Evolutionary conservation across 2,797 vertebrate genomes (phyloP).

Genomic region (Potorous gilbertii): DNA sequence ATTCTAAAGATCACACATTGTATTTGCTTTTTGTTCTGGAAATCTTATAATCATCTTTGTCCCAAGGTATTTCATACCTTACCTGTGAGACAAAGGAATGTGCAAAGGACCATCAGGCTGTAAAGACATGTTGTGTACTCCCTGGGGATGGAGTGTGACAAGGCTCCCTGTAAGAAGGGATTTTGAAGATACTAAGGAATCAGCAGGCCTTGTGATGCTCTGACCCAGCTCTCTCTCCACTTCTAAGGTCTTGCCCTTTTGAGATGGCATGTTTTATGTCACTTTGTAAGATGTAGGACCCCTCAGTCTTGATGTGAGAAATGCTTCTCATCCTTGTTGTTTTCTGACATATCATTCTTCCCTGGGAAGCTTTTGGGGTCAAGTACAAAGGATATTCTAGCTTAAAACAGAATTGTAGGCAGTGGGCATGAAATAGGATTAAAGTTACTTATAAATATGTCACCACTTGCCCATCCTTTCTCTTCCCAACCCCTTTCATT

Average conservation of each 20-base stretch:
- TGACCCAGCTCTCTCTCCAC: not conserved
- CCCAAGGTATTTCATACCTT: not conserved
- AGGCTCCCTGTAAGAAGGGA: not conserved
- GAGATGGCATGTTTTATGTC: not conserved
- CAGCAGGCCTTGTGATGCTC: constrained; percentile 16
- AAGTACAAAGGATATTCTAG: not conserved
- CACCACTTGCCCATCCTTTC: not conserved
- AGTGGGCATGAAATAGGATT: constrained; percentile 7
- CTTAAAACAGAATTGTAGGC: not conserved
- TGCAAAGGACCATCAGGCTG: not conserved
- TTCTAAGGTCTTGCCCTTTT: constrained; percentile 28
- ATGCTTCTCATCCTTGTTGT: not conserved
- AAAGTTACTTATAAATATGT: not conserved
- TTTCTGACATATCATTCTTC: constrained; percentile 13
- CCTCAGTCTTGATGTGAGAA: not conserved
- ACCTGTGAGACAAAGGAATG: not conserved
- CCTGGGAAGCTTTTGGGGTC: not conserved
- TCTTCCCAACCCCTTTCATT: not conserved
- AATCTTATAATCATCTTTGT: constrained; percentile 12
- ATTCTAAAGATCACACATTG: not conserved
- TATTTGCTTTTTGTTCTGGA: constrained; percentile 40
- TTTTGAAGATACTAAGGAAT: constrained; percentile 32
- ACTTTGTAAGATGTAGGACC: constrained; percentile 44
- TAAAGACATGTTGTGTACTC: not conserved
- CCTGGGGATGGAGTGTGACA: not conserved